Conservation (phyloP, 2,113 vertebrate genomes). For the Pipa parva region DNA sequence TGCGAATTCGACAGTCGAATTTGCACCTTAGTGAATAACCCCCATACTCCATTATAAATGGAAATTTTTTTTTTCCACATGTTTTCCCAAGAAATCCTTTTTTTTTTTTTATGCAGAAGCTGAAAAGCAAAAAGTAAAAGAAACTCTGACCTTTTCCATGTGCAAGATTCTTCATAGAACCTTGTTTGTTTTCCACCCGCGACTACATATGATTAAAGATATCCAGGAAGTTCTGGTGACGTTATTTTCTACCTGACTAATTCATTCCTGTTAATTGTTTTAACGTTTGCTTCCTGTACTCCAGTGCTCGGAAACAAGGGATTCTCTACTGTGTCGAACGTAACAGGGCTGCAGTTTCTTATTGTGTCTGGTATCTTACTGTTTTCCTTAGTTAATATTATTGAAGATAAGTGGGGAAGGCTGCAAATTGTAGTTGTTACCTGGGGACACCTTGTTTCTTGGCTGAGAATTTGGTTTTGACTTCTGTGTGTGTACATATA, state of each 20-base stretch:
- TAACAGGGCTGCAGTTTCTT: constrained; percentile 8
- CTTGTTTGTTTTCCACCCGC: constrained; percentile 10
- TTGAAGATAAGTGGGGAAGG: too few species aligned
- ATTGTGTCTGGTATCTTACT: constrained; percentile 1
- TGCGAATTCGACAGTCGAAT: not conserved
- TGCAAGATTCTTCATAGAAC: constrained; percentile 10
- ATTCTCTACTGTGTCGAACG: constrained; percentile 21
- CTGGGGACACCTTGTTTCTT: too few species aligned
- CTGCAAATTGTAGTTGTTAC: too few species aligned
- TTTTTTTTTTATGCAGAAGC: not conserved
- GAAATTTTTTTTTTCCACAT: constrained; percentile 19
- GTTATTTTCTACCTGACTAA: constrained; percentile 39
- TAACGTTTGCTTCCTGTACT: constrained; percentile 35
- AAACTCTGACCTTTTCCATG: not conserved
- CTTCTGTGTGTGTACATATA: too few species aligned
- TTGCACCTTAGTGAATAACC: not conserved
- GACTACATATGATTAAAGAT: constrained; percentile 16
- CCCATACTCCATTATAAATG: not conserved
- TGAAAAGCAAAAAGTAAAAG: constrained; percentile 1
- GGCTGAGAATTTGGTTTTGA: too few species aligned
- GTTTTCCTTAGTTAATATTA: not conserved
- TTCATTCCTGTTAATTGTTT: constrained; percentile 40
- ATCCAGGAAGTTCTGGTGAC: constrained; percentile 33
- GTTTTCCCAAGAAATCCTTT: constrained; percentile 24
- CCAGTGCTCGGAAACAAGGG: constrained; percentile 20